Conservation (phyloP, 2,888 invertebrate species). For the Conus canariensis region DNA sequence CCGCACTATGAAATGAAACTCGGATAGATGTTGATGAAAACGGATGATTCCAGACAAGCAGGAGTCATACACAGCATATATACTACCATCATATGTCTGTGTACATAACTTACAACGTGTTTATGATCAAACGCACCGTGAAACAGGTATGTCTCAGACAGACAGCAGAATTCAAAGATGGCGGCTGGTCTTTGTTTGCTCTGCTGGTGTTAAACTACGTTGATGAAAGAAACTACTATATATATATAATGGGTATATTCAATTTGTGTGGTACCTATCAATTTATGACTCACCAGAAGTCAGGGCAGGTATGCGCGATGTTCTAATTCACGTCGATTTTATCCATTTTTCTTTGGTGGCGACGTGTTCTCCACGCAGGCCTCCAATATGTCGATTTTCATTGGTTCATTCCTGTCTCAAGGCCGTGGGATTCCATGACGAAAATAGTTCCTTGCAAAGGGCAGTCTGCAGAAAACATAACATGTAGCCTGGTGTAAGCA, state of each 20-base stretch:
- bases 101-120: background rate
- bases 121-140: conserved; percentile 26
- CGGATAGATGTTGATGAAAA: conserved; percentile 16
- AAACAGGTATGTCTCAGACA: conserved; percentile 41
- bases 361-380: conserved; percentile 20
- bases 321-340: background rate
- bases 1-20: conserved; percentile 43
- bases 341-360: conserved; percentile 17
- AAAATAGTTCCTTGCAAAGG: conserved; percentile 30
- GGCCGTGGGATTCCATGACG: conserved; percentile 20
- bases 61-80: conserved; percentile 1
- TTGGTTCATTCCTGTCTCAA: conserved; percentile 19
- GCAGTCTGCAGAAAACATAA: background rate
- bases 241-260: background rate
- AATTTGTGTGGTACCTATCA: background rate
- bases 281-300: background rate
- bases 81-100: conserved; percentile 9
- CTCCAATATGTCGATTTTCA: background rate
- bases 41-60: background rate
- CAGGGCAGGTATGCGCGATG: background rate
- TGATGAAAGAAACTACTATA: background rate
- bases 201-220: background rate
- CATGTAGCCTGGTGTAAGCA: conserved; percentile 12
- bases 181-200: conserved; percentile 35
- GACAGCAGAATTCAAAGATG: conserved; percentile 37